phyloP scores from a whole-genome alignment of 2,797 vertebrate genomes.

The Nyctibius grandis region DNA sequence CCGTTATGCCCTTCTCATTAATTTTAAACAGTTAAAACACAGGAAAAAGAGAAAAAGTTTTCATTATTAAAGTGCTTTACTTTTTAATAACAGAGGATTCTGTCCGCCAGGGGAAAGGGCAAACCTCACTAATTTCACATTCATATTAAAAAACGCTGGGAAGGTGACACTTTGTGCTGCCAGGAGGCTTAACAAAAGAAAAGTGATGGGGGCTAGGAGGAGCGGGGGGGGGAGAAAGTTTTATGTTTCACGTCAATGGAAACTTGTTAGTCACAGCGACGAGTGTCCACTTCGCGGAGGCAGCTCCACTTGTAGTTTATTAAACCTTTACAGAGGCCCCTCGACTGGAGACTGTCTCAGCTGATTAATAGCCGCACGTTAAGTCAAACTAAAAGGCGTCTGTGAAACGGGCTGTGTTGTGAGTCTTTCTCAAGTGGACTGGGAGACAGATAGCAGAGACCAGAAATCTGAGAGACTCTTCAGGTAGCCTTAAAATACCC shows the following conservation, averaged over 20 bases:
- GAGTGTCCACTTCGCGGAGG: slow-evolving; percentile 62
- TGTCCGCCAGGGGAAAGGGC: slow-evolving; percentile 85
- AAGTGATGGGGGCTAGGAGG: slow-evolving; percentile 35
- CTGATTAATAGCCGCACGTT: background rate
- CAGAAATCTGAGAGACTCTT: background rate
- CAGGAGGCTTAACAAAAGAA: slow-evolving; percentile 71
- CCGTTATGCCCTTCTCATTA: slow-evolving; percentile 91
- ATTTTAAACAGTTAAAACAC: slow-evolving; percentile 94
- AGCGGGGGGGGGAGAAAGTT: slow-evolving; percentile 52
- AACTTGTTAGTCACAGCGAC: slow-evolving; percentile 50
- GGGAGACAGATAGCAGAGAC: background rate
- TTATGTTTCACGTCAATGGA: slow-evolving; percentile 58
- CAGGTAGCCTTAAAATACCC: background rate
- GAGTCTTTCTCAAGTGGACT: background rate
- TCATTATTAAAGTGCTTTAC: slow-evolving; percentile 97
- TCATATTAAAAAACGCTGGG: slow-evolving; percentile 83
- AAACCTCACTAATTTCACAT: slow-evolving; percentile 82
- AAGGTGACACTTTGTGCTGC: slow-evolving; percentile 74
- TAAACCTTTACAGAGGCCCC: slow-evolving; percentile 14
- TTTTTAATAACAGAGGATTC: slow-evolving; percentile 91
- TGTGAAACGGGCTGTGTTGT: background rate
- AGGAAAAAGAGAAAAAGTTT: slow-evolving; percentile 86
- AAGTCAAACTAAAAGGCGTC: background rate
- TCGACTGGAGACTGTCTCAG: background rate
- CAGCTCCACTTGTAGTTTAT: background rate